These are phyloP conservation scores for Limnephilus rhombicus DNA, from an alignment of 2,888 invertebrate genomes.

Conservation along the genomic window DNA sequence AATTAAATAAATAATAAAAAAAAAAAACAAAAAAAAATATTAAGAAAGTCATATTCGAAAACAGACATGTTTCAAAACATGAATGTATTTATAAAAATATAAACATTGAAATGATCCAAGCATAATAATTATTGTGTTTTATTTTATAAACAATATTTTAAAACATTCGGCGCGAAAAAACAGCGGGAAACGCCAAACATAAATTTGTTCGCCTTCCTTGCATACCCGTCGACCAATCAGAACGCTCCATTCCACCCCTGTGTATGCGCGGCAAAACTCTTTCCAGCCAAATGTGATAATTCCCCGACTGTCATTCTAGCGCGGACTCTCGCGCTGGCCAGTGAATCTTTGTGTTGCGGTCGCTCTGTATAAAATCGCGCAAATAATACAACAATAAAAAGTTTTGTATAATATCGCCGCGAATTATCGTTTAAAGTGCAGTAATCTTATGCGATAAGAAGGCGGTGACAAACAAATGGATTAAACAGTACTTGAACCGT, in stretches of 20 bases:
- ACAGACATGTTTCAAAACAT: too few species aligned
- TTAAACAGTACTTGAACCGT: too few species aligned
- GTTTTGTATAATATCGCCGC: background rate
- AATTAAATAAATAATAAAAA: too few species aligned
- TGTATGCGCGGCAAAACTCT: slow-evolving; percentile 35
- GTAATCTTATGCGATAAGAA: background rate
- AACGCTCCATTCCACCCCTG: slow-evolving; percentile 19
- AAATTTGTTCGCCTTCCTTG: background rate
- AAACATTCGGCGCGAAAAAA: background rate
- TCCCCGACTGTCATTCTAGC: slow-evolving; percentile 21
- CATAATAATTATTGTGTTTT: too few species aligned
- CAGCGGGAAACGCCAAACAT: background rate
- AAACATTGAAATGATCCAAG: too few species aligned
- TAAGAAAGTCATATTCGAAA: too few species aligned
- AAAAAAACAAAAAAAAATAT: too few species aligned
- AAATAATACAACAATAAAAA: slow-evolving; percentile 5
- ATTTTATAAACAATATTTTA: background rate
- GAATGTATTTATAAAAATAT: too few species aligned
- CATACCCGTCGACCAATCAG: slow-evolving; percentile 2
- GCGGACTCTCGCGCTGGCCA: background rate
- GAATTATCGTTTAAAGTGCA: background rate
- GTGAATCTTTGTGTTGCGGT: background rate
- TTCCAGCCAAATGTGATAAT: background rate
- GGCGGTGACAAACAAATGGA: background rate
- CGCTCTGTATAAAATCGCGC: background rate